phyloP scores from a whole-genome alignment of 2,888 invertebrate genomes.

The Lypha dubia region DNA sequence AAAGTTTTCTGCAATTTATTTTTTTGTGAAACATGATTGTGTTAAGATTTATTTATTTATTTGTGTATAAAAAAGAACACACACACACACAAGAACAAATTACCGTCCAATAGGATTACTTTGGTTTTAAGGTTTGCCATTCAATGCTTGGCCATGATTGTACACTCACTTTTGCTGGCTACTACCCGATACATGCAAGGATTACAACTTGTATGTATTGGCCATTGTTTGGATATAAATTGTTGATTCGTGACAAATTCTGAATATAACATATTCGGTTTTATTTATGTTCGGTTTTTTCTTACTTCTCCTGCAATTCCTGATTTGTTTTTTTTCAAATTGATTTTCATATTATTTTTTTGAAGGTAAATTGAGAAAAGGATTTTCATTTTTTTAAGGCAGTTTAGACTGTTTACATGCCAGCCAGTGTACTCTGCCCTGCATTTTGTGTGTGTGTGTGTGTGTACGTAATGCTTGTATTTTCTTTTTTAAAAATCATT shows the following conservation, averaged over 20 bases:
- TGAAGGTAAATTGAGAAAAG: constrained; percentile 7
- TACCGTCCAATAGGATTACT: constrained; percentile 36
- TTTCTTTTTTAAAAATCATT: constrained; percentile 48
- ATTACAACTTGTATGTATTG: constrained; percentile 18
- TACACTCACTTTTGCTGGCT: background rate
- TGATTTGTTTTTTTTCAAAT: constrained; percentile 13
- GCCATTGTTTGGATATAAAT: constrained; percentile 63
- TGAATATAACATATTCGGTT: constrained; percentile 60
- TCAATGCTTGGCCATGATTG: constrained; percentile 31
- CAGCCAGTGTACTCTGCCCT: background rate
- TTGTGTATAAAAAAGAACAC: too few relatives aligned
- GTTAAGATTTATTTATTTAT: constrained; percentile 40
- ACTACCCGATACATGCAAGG: background rate
- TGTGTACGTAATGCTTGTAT: constrained; percentile 6
- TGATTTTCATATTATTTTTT: constrained; percentile 35
- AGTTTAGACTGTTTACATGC: constrained; percentile 10
- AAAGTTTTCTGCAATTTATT: background rate
- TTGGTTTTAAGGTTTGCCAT: constrained; percentile 50
- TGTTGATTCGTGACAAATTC: constrained; percentile 72
- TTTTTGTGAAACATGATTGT: constrained; percentile 6
- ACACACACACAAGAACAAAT: constrained; percentile 19
- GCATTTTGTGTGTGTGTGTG: constrained; percentile 33
- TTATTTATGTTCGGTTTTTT: constrained; percentile 18
- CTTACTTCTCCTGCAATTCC: background rate
- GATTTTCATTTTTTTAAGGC: constrained; percentile 9